These are phyloP conservation scores for Tenthredo livida DNA, from an alignment of 2,888 invertebrate species.

Conservation along the genomic window DNA sequence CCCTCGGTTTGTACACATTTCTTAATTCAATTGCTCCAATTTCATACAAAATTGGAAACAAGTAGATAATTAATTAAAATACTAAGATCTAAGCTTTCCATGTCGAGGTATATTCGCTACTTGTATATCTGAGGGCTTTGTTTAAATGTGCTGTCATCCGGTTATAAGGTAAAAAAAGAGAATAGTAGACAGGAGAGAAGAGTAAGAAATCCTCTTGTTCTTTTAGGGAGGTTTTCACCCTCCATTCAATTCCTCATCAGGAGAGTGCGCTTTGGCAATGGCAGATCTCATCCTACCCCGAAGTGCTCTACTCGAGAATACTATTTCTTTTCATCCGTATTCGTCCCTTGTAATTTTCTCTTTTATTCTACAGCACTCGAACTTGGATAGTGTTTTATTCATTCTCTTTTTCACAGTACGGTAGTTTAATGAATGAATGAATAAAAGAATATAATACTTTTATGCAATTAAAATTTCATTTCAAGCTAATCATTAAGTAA, in stretches of 20 bases:
- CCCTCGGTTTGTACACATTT: neutral
- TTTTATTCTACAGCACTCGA: constrained; percentile 8
- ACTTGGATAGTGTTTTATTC: neutral
- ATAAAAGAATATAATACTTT: constrained; percentile 1
- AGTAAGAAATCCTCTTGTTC: constrained; percentile 49
- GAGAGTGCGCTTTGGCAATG: constrained; percentile 61
- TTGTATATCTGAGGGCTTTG: neutral
- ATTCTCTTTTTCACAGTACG: constrained; percentile 1
- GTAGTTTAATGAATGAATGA: neutral
- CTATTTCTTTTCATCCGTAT: constrained; percentile 64
- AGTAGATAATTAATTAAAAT: neutral
- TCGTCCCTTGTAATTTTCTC: constrained; percentile 27
- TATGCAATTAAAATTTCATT: constrained; percentile 25
- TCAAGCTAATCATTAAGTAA: constrained; percentile 24
- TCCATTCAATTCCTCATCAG: constrained; percentile 69
- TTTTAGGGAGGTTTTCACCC: constrained; percentile 61
- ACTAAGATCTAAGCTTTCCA: neutral
- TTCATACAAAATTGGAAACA: neutral
- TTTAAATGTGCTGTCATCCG: constrained; percentile 49
- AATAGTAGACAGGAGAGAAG: constrained; percentile 58
- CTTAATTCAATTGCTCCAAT: neutral
- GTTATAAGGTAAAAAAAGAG: constrained; percentile 63
- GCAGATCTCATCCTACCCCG: constrained; percentile 57
- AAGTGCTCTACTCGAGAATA: constrained; percentile 60
- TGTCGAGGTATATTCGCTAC: neutral